Conservation (phyloP, 2,888 invertebrate species). For the Sminthurides aquaticus region DNA sequence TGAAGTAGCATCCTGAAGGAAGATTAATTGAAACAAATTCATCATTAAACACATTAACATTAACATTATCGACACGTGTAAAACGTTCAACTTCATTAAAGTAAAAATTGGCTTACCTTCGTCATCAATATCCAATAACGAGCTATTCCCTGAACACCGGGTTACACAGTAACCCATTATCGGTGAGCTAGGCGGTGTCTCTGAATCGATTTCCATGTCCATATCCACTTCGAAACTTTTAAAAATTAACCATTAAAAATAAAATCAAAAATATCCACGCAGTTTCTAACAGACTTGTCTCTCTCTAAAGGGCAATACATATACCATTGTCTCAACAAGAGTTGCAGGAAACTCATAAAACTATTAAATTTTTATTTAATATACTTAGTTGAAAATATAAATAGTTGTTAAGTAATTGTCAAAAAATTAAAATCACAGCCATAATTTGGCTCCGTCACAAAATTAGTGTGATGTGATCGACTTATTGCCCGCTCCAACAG, state of each 20-base stretch:
- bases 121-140: background rate
- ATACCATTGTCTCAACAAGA: no score
- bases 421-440: no score
- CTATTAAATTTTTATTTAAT: no score
- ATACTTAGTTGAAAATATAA: no score
- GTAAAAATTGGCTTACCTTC: conserved; percentile 13
- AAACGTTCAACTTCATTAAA: background rate
- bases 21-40: background rate
- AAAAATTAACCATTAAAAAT: background rate
- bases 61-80: background rate
- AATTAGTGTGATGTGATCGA: no score
- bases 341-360: no score
- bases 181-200: conserved; percentile 40
- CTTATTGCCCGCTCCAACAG: no score
- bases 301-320: no score
- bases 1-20: conserved; percentile 25
- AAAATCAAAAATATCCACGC: no score
- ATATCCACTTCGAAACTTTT: background rate
- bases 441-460: no score
- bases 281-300: background rate
- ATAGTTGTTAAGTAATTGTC: no score
- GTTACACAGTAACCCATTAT: conserved; percentile 28
- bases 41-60: background rate
- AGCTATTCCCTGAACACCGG: background rate
- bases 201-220: conserved; percentile 30